Evolutionary conservation across 2,113 vertebrate species (phyloP).

Genomic region (Phasianus colchicus): DNA sequence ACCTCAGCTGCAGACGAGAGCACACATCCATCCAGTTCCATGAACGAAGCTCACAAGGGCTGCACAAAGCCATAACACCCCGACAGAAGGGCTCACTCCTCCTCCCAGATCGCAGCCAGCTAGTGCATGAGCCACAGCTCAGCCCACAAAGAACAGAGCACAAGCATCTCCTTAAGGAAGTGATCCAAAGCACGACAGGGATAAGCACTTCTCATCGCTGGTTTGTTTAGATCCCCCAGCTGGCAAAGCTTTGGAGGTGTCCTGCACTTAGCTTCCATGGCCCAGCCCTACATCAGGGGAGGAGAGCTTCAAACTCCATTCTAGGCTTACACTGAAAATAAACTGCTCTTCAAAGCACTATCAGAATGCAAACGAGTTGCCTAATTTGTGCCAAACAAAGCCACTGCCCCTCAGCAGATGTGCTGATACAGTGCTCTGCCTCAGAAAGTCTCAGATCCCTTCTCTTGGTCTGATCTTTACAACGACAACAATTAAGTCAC

Average conservation of each 20-base stretch:
- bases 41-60: background rate
- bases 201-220: background rate
- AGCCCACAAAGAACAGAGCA: background rate
- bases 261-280: background rate
- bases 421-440: too few relatives aligned
- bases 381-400: background rate
- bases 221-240: background rate
- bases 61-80: background rate
- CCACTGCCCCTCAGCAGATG: too few relatives aligned
- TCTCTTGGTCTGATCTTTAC: too few relatives aligned
- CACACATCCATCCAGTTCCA: fast-evolving
- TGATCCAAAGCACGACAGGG: background rate
- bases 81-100: background rate
- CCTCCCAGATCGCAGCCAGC: background rate
- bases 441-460: too few relatives aligned
- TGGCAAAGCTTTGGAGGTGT: background rate
- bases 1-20: fast-evolving
- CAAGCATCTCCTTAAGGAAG: background rate
- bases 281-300: background rate
- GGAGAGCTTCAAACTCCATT: background rate
- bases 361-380: background rate
- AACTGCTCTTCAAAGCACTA: background rate
- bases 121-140: background rate
- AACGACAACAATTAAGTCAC: too few relatives aligned
- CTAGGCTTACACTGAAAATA: background rate